Evolutionary conservation across 2,113 vertebrate species (phyloP), one percentile per base, ranked within the genome.

Genomic region (Spermophilus dauricus): DNA sequence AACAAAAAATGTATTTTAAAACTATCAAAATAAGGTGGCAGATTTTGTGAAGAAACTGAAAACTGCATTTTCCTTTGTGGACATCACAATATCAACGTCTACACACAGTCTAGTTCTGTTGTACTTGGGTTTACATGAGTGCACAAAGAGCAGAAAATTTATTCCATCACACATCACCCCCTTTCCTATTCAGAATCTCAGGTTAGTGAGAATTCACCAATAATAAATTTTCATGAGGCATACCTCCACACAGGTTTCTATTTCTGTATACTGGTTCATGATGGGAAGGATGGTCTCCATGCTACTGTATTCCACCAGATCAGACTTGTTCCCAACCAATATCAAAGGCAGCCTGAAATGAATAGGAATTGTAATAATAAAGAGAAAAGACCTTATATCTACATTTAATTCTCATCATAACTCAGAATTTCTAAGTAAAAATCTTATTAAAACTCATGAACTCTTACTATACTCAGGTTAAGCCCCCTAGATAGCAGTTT

Each of bases 231-330:
- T 65, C 67, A 90, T 17, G 34, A 96, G 32, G 34, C 96, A 20
- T 98, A 99, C 99, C 99, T 99, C 99, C 88, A 99, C 99, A 97
- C 99, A 99, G 0, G 99, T 99, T 99, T 99, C 99, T 96, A 99
- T 99, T 96, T 99, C 99, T 95, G 99, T 99, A 93, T 99, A 99
- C 95, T 99, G 99, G 98, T 99, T 99, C 99, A 99, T 99, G 97
- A 99, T 99, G 93, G 99, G 99, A 94, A 99, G 99, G 97, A 99
- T 99, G 94, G 99, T 99, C 98, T 99, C 99, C 99, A 99, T 99
- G 98, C 99, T 99, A 98, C 99, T 99, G 96, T 99, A 99, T 93
- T 99, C 99, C 98, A 99, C 99, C 96, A 99, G 98, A 98, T 99
- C 99, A 4, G 99, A 99, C 97, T 99, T 99, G 98, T 99, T 99